Evolutionary conservation across 2,113 vertebrate genomes (phyloP).

Genomic region (Regulus satrapa): DNA sequence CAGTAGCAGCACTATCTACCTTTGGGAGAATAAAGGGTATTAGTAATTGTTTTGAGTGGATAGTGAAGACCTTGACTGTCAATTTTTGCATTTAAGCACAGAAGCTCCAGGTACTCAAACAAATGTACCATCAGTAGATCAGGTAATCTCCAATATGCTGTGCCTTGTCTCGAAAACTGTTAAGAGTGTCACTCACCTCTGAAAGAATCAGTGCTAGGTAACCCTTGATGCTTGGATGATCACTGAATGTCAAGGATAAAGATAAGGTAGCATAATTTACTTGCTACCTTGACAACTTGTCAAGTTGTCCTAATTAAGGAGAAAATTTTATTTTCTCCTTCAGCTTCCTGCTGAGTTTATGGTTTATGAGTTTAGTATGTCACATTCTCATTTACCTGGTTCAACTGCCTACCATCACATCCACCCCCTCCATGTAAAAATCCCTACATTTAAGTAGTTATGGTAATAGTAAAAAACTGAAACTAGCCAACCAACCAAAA

Average conservation of each 20-base stretch:
- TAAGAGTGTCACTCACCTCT: not conserved
- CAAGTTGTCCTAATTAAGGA: not conserved
- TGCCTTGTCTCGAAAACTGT: not conserved
- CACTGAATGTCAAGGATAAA: not conserved
- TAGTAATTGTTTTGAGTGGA: not conserved
- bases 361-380: conserved; percentile 25
- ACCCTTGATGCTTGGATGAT: not conserved
- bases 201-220: not conserved
- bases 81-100: not conserved
- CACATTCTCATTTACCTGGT: not conserved
- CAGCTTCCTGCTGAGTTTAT: not conserved
- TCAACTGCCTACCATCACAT: not conserved
- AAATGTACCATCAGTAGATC: not conserved
- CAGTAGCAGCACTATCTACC: not conserved
- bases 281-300: no score
- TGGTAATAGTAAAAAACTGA: not conserved
- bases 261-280: not conserved
- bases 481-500: not conserved
- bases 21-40: not conserved
- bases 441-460: not conserved
- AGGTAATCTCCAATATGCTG: not conserved
- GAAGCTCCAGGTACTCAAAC: not conserved
- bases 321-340: not conserved
- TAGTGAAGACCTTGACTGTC: not conserved
- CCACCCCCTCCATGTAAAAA: not conserved